phyloP scores from a whole-genome alignment of 2,113 vertebrate genomes.

The Pitta sordida region DNA sequence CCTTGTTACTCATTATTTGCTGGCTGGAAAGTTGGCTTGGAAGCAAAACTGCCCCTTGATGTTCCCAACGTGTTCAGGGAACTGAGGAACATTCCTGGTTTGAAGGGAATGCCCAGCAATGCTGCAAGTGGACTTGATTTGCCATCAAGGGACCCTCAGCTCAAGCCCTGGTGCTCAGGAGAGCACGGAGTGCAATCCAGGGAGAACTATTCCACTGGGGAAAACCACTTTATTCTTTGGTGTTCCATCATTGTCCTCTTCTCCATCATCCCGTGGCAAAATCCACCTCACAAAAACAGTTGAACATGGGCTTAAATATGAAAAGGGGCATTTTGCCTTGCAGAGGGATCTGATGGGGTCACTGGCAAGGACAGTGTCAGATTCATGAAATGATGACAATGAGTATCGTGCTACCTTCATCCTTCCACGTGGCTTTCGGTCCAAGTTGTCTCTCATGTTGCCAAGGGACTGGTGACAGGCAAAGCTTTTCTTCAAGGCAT shows the following conservation, averaged over 20 bases:
- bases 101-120: not conserved
- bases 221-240: not conserved
- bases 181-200: not conserved
- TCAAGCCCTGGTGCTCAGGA: not conserved
- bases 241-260: not conserved
- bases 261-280: not conserved
- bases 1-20: not conserved
- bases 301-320: not conserved
- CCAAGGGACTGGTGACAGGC: not conserved
- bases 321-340: not conserved
- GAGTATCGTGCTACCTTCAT: not conserved
- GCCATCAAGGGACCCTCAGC: not conserved
- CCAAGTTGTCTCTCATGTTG: not conserved
- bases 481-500: constrained; percentile 25
- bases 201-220: not conserved
- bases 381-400: not conserved
- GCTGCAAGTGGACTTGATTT: not conserved
- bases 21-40: not conserved
- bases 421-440: not conserved
- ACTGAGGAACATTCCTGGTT: not conserved
- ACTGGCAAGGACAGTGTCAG: not conserved
- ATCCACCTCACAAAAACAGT: not conserved
- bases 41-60: not conserved
- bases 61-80: not conserved
- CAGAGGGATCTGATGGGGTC: not conserved